Conservation (phyloP, 2,113 vertebrate species). For the Rostratula benghalensis region DNA sequence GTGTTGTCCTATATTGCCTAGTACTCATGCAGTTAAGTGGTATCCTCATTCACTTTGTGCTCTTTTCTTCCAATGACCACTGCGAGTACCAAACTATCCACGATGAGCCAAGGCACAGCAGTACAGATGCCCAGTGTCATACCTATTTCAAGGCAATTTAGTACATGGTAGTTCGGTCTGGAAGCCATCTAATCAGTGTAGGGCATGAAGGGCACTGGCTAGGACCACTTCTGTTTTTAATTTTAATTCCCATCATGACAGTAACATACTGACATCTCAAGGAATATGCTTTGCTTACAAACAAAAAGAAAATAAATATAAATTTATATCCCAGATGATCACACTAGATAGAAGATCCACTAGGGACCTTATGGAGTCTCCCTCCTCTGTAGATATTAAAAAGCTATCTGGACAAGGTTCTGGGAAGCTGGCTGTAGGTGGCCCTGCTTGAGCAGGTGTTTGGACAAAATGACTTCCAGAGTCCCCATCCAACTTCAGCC, state of each 20-base stretch:
- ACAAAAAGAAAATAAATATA: neutral
- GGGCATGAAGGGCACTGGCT: neutral
- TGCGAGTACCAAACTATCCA: neutral
- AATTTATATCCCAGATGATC: neutral
- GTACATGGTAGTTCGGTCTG: neutral
- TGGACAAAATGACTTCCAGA: neutral
- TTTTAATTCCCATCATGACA: neutral
- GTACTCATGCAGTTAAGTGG: neutral
- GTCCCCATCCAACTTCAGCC: neutral
- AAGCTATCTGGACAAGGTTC: neutral
- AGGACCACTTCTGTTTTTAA: neutral
- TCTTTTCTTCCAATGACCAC: neutral
- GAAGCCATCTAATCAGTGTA: neutral
- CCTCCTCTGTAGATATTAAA: neutral
- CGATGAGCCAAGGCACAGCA: neutral
- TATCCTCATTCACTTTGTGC: neutral
- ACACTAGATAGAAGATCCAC: neutral
- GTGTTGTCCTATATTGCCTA: neutral
- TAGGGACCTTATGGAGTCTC: neutral
- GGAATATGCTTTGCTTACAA: neutral
- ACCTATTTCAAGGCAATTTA: accelerated
- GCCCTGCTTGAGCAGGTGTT: neutral
- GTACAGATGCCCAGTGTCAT: neutral
- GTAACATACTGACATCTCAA: neutral
- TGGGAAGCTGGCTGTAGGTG: neutral